Evolutionary conservation across 2,888 invertebrate genomes (phyloP), one percentile per base, ranked within the genome.

Genomic region (Synergus gifuensis): DNA sequence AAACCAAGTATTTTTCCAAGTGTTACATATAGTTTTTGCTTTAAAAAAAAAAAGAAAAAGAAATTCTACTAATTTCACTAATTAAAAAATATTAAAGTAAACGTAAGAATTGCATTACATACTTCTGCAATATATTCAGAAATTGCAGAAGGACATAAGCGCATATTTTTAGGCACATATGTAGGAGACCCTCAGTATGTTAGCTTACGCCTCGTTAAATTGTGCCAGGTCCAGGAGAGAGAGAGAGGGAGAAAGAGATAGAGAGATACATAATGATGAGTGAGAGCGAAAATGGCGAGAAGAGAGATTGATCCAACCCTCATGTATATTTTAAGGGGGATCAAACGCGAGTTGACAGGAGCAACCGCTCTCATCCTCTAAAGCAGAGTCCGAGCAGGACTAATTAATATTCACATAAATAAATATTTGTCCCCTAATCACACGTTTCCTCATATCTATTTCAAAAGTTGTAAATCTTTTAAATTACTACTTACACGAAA

Each of bases 171-270:
- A 14, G 42, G 11, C n/a, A 44, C 12, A 44, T 64, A 64, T 63
- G 63, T 18, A 67, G 28, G 5, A 40, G 36, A 12, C 12, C n/a
- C 11, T 40, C n/a, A 64, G 14, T 40, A 44, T 44, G 40, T 67
- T 67, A 67, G 22, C 36, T 67, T 44, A 67, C 44, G 36, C 42
- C 40, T 67, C 67, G 67, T 67, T 67, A 67, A 40, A 67, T 67
- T 14, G 67, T 67, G 18, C 16, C 14, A 28, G 28, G 14, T 18
- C 40, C 16, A 18, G 18, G 11, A 40, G 62, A 67, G 58, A 42
- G 40, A 58, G 11, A 18, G 58, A 60, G 14, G 58, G 58, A 42
- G 40, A 18, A 8, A 58, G 3, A 18, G 58, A 60, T 5, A 28
- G 22, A 22, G 60, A 60, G 67, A 67, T 3, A 67, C 1, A 28